A percentile compares a stretch with the other conserved stretches of the same genome.
These are phyloP conservation scores for Philaethria dido DNA, from an alignment of 2,888 invertebrate species.

Conservation along the genomic window DNA sequence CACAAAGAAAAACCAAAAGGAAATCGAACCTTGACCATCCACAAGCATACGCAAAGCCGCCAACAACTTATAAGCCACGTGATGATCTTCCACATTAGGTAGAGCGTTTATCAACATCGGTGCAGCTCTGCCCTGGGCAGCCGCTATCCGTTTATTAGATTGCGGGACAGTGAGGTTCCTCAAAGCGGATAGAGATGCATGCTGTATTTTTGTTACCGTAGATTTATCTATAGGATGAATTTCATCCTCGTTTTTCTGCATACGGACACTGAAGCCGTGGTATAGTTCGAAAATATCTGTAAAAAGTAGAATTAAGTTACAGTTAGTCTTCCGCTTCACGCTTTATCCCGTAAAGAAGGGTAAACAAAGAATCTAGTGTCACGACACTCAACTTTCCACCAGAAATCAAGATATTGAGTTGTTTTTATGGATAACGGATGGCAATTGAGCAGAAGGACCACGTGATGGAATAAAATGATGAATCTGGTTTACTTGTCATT, in stretches of 20 bases:
- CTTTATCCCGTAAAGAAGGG: too few species aligned
- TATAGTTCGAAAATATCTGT: constrained; percentile 70
- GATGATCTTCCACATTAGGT: constrained; percentile 87
- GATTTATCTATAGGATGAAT: constrained; percentile 51
- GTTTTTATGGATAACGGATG: too few species aligned
- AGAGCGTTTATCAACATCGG: constrained; percentile 86
- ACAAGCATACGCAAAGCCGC: constrained; percentile 94
- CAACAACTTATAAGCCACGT: constrained; percentile 93
- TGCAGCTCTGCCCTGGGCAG: constrained; percentile 85
- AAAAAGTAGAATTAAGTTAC: constrained; percentile 22
- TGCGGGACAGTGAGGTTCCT: constrained; percentile 90
- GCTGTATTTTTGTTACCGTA: constrained; percentile 81
- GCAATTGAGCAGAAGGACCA: too few species aligned
- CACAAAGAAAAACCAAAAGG: neutral
- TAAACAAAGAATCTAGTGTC: too few species aligned
- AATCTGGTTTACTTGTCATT: too few species aligned
- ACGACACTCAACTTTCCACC: too few species aligned
- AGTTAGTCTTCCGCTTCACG: neutral
- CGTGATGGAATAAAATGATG: too few species aligned
- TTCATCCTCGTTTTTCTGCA: constrained; percentile 48
- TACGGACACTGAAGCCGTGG: constrained; percentile 53
- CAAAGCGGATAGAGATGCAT: constrained; percentile 90
- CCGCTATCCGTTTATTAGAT: constrained; percentile 89
- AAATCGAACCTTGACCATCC: constrained; percentile 88
- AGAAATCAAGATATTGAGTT: too few species aligned